Conservation (phyloP, 2,888 invertebrate species). For the Stenolophus ochropezus region DNA sequence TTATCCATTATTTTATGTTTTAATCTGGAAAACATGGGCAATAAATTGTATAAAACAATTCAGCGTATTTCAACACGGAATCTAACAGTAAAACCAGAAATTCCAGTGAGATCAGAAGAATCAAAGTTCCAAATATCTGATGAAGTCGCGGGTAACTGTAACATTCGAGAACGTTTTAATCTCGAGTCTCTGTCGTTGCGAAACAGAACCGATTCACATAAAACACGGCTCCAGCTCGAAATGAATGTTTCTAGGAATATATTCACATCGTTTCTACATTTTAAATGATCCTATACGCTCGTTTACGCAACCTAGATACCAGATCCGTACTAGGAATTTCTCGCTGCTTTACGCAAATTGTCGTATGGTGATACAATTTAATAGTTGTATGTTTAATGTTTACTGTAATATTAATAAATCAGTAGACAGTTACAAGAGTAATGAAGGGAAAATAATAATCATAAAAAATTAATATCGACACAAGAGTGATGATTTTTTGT, state of each 20-base stretch:
- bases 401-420: no score
- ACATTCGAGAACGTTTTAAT: slow-evolving; percentile 43
- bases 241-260: slow-evolving; percentile 45
- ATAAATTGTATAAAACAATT: slow-evolving; percentile 36
- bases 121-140: slow-evolving; percentile 40
- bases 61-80: slow-evolving; percentile 10
- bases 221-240: slow-evolving; percentile 26
- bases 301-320: slow-evolving; percentile 3
- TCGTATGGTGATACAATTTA: neutral
- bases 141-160: slow-evolving; percentile 37
- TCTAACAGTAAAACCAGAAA: slow-evolving; percentile 43
- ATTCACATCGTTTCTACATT: slow-evolving; percentile 45
- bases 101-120: slow-evolving; percentile 21
- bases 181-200: slow-evolving; percentile 26
- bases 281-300: slow-evolving; percentile 17
- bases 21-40: neutral
- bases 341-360: neutral
- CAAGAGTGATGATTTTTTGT: no score
- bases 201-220: slow-evolving; percentile 43
- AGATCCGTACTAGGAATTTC: neutral
- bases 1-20: neutral
- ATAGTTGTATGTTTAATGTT: neutral
- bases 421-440: no score
- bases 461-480: no score
- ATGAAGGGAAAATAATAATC: no score